Evolutionary conservation across 2,888 invertebrate genomes (phyloP), one percentile per base, ranked within the genome.

Genomic region (Ochlodes sylvanus): DNA sequence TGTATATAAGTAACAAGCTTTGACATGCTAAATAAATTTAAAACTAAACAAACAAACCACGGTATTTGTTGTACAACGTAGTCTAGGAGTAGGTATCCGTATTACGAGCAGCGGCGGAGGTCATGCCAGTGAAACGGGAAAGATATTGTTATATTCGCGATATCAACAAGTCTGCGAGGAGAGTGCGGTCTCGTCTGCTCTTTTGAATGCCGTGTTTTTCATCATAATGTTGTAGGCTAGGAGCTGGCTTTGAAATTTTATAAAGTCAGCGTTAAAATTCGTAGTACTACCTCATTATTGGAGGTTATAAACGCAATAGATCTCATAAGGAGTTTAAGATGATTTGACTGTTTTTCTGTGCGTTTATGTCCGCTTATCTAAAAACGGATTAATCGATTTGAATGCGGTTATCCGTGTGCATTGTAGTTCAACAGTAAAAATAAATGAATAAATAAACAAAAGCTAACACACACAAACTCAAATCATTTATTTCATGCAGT

Each of bases 171-270:
- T 55, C 7, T n/a, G 10, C 7, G 2, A 55, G 12, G 21, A 52
- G 55, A 55, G 15, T 55, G 55, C 7, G 15, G 55, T n/a, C 55
- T 34, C 34, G 55, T 55, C 55, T 55, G 55, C 34, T 9, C 7
- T 55, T 2, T 5, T 27, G 14, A 55, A 34, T 34, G 34, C 32
- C 9, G 34, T 34, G 55, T 32, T 55, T 55, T 55, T 55, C 55
- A 55, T 55, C 55, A 55, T 34, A 55, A 55, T 55, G 55, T 55
- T 34, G 55, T 34, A 34, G 55, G 1, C 55, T 6, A 5, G 55
- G 55, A 1, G 32, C 32, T 12, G 32, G 55, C 15, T 34, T 4
- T 7, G 7, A 34, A 55, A 55, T n/a, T 34, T 27, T 19, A 5
- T n/a, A 12, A 21, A 21, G 10, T 52, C 2, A 9, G 10, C 17